Percentiles rank a stretch among this genome's conserved stretches.
Conservation (phyloP, 53 echinoderm and acorn worm species). For the Hippasteria phrygiana region DNA sequence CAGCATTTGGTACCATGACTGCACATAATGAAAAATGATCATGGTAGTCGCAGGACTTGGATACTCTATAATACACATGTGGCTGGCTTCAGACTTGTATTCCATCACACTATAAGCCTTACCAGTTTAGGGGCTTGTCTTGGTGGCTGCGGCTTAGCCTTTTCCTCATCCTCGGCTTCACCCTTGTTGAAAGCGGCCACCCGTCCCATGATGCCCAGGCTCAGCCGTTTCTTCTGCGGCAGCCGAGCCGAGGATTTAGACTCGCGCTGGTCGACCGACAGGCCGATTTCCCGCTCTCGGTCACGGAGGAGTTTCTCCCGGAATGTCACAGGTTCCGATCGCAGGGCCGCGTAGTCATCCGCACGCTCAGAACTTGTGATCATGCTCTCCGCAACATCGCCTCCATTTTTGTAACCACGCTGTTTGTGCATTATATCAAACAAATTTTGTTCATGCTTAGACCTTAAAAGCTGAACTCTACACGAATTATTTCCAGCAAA, state of each 20-base stretch:
- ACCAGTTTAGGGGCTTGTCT: constrained; percentile 39
- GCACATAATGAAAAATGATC: too few species aligned
- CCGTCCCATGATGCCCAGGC: constrained; percentile 85
- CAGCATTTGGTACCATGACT: too few species aligned
- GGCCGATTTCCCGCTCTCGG: constrained; percentile 70
- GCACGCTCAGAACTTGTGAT: background rate
- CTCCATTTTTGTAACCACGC: background rate
- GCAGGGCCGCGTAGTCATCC: constrained; percentile 14
- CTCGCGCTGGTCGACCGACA: constrained; percentile 42
- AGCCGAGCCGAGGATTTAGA: constrained; percentile 69
- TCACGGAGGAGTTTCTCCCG: constrained; percentile 80
- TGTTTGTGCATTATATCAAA: constrained; percentile 47
- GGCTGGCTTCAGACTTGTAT: background rate
- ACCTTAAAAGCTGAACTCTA: background rate
- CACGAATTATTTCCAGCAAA: background rate
- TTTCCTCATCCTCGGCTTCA: constrained; percentile 55
- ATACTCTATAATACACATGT: too few species aligned
- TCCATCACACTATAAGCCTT: background rate
- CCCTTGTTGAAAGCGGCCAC: constrained; percentile 86
- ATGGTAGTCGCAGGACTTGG: too few species aligned
- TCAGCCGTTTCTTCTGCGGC: constrained; percentile 74
- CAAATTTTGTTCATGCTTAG: background rate
- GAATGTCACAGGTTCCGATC: constrained; percentile 67
- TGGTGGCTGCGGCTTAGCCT: background rate
- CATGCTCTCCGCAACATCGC: too few species aligned